Conservation (phyloP, 2,888 invertebrate species). For the Mermis nigrescens region DNA sequence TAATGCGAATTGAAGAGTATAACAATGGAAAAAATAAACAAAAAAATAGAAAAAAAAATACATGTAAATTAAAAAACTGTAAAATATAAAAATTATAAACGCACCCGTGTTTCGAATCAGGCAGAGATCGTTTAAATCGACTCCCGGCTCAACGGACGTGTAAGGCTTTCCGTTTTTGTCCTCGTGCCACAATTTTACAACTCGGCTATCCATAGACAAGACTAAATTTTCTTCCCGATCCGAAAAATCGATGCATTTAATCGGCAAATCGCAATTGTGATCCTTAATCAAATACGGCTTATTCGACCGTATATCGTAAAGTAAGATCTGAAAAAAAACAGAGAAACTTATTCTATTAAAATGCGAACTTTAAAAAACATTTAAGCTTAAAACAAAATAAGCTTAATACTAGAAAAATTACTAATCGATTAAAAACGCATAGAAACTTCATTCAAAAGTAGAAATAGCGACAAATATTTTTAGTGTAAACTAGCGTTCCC, state of each 20-base stretch:
- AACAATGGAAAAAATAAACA: too few relatives aligned
- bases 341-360: not conserved
- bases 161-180: constrained; percentile 70
- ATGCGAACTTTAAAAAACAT: not conserved
- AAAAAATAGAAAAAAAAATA: too few relatives aligned
- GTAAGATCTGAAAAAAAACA: constrained; percentile 38
- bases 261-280: constrained; percentile 78
- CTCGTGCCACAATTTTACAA: constrained; percentile 68
- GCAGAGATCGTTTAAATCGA: constrained; percentile 65
- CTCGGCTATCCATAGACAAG: constrained; percentile 66
- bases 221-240: constrained; percentile 49
- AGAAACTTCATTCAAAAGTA: not conserved
- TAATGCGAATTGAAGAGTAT: too few relatives aligned
- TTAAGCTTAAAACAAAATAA: not conserved
- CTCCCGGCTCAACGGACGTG: constrained; percentile 65
- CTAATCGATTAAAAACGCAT: not conserved
- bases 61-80: too few relatives aligned
- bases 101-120: constrained; percentile 63
- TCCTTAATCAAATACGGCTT: constrained; percentile 76
- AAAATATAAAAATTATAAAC: too few relatives aligned
- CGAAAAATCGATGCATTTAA: constrained; percentile 61
- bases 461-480: not conserved
- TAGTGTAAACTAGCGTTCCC: too few relatives aligned
- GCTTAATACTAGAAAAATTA: not conserved
- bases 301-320: constrained; percentile 80